phyloP scores from a whole-genome alignment of 2,113 vertebrate genomes.

The Dipodomys ordii region DNA sequence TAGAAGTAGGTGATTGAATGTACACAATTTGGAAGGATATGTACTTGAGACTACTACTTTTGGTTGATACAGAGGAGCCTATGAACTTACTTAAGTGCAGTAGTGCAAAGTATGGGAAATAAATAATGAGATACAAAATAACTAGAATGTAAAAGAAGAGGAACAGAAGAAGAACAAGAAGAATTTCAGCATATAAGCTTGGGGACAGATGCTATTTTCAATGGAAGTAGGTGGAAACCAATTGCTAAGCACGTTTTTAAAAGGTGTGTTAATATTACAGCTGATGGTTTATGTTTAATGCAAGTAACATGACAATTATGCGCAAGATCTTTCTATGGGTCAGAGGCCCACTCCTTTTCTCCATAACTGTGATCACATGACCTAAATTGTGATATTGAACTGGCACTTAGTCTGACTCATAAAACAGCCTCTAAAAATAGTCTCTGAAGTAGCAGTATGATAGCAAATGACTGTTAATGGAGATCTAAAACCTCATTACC shows the following conservation, averaged over 20 bases:
- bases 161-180: not conserved
- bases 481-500: constrained; percentile 59
- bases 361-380: not conserved
- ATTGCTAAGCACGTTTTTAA: not conserved
- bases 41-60: not conserved
- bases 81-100: not conserved
- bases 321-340: not conserved
- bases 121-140: not conserved
- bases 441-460: constrained; percentile 21
- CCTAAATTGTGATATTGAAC: constrained; percentile 42
- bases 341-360: not conserved
- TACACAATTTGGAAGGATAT: not conserved
- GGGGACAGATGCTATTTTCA: not conserved
- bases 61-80: not conserved
- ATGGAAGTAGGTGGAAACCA: not conserved
- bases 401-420: constrained; percentile 56
- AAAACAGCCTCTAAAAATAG: constrained; percentile 69
- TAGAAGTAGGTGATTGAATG: not conserved
- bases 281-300: not conserved
- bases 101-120: not conserved
- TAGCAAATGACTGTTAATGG: constrained; percentile 66
- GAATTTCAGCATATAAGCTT: not conserved
- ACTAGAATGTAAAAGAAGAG: not conserved
- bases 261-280: not conserved
- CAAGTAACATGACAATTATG: constrained; percentile 11